Conservation (phyloP, 2,113 vertebrate genomes). For the Pomatorhinus ruficollis region DNA sequence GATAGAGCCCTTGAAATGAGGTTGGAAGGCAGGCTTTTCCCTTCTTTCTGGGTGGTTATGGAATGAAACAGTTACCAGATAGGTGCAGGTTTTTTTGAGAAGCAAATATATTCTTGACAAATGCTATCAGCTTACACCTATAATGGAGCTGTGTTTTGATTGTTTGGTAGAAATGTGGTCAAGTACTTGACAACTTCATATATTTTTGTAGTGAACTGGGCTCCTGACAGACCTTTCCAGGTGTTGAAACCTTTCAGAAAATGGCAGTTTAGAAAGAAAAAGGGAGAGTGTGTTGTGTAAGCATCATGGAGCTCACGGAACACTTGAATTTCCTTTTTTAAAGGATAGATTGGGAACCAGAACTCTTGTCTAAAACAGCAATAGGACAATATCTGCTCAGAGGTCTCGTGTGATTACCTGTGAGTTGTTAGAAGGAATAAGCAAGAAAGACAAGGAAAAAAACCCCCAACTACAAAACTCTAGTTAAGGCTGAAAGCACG, state of each 20-base stretch:
- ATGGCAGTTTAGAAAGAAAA: background rate
- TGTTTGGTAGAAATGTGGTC: background rate
- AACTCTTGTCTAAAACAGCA: background rate
- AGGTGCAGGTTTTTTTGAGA: background rate
- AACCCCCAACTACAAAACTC: fast-evolving
- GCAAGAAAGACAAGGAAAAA: background rate
- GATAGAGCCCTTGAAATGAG: background rate
- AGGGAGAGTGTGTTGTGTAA: background rate
- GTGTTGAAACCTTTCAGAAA: background rate
- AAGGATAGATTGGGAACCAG: background rate
- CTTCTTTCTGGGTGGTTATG: background rate
- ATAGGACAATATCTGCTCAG: background rate
- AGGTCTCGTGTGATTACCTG: background rate
- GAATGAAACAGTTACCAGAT: background rate
- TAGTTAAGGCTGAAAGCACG: background rate
- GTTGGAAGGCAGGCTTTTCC: background rate
- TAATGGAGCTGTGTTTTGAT: background rate
- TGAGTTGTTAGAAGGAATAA: background rate
- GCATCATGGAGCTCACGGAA: background rate
- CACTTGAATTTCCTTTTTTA: background rate
- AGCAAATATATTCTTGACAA: background rate
- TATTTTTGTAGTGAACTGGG: background rate
- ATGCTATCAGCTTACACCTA: background rate
- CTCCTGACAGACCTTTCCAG: background rate
- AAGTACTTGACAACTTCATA: background rate